Evolutionary conservation across 1,140 invertebrate species (phyloP).

Genomic region (Proctacanthus coquilletti): DNA sequence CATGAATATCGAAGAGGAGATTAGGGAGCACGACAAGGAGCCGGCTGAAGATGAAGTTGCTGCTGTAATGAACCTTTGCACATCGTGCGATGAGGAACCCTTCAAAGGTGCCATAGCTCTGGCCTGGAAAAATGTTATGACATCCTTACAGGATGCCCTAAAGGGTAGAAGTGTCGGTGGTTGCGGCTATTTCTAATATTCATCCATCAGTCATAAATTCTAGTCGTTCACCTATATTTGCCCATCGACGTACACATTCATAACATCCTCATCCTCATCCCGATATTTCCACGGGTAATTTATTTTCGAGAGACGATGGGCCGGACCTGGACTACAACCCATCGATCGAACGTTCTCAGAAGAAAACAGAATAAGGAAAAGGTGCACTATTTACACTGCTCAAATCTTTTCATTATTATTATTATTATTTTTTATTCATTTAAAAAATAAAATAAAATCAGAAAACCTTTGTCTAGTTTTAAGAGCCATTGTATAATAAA

Average conservation of each 20-base stretch:
- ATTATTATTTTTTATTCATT: no score
- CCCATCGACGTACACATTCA: not conserved
- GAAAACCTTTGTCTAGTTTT: no score
- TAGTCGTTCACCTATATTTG: not conserved
- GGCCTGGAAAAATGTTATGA: slow-evolving; percentile 43
- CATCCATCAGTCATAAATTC: not conserved
- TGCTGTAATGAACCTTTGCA: slow-evolving; percentile 59
- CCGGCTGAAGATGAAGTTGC: slow-evolving; percentile 66
- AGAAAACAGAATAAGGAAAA: not conserved
- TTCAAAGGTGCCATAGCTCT: slow-evolving; percentile 60
- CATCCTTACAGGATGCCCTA: slow-evolving; percentile 38
- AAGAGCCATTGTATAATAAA: no score
- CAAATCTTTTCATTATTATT: no score
- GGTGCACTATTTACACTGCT: no score
- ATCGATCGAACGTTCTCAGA: no score
- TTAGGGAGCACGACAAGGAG: slow-evolving; percentile 49
- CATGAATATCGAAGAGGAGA: slow-evolving; percentile 25
- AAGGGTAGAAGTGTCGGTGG: slow-evolving; percentile 36
- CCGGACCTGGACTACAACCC: no score
- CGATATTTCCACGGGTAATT: not conserved
- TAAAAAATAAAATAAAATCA: not conserved
- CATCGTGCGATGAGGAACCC: slow-evolving; percentile 52
- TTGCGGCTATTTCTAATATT: slow-evolving; percentile 51
- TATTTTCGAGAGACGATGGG: no score
- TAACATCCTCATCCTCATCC: not conserved